Conservation (phyloP, 2,797 vertebrate species). For the Centropyge bicolor region DNA sequence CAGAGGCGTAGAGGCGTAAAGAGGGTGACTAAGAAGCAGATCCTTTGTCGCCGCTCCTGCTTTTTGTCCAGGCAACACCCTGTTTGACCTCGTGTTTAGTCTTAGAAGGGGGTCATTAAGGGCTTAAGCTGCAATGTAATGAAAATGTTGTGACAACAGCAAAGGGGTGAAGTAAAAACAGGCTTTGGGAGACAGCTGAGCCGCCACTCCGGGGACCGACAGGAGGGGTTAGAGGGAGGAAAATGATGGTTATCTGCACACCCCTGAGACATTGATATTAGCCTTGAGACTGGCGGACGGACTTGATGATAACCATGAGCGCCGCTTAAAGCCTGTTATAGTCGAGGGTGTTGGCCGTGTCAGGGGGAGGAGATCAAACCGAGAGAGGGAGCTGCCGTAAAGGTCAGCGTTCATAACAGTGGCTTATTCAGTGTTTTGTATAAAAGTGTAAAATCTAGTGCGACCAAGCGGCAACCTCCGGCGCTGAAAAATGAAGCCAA, state of each 20-base stretch:
- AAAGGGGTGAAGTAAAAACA: slow-evolving; percentile 78
- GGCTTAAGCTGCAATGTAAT: slow-evolving; percentile 81
- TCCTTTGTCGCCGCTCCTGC: slow-evolving; percentile 41
- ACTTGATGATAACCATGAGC: slow-evolving; percentile 79
- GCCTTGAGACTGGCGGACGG: slow-evolving; percentile 73
- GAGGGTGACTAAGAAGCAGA: slow-evolving; percentile 20
- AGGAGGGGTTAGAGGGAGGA: slow-evolving; percentile 66
- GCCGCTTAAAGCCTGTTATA: slow-evolving; percentile 59
- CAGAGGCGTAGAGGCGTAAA: slow-evolving; percentile 10
- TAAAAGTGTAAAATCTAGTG: slow-evolving; percentile 30
- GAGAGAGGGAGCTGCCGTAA: slow-evolving; percentile 1
- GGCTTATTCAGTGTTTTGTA: slow-evolving; percentile 12
- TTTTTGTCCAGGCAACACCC: slow-evolving; percentile 69
- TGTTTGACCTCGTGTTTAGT: slow-evolving; percentile 80
- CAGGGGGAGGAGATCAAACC: slow-evolving; percentile 29
- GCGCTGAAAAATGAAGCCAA: too few species aligned
- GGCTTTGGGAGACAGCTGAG: slow-evolving; percentile 78
- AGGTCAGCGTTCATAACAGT: slow-evolving; percentile 5
- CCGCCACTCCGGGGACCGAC: slow-evolving; percentile 64
- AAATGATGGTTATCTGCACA: slow-evolving; percentile 81
- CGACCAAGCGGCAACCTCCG: too few species aligned
- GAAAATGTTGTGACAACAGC: slow-evolving; percentile 83
- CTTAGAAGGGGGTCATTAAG: slow-evolving; percentile 75
- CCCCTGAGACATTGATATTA: slow-evolving; percentile 82
- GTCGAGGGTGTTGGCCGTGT: slow-evolving; percentile 47